These are phyloP conservation scores for Esox niger DNA, from an alignment of 2,113 vertebrate genomes.

Conservation along the genomic window DNA sequence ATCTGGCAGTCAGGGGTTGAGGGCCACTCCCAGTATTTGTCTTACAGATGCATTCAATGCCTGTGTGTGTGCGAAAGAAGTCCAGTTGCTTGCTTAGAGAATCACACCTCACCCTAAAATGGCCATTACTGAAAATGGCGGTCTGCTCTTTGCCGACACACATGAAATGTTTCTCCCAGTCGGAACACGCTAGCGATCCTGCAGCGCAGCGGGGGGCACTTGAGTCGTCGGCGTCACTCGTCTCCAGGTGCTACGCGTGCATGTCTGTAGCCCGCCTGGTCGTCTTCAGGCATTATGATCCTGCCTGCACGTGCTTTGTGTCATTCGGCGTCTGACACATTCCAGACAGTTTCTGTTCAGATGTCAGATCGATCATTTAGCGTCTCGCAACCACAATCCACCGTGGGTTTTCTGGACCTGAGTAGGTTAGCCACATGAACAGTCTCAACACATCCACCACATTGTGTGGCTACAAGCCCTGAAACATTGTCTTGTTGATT, in stretches of 20 bases:
- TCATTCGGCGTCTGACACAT: too few species aligned
- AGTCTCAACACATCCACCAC: not conserved
- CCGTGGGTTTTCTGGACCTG: not conserved
- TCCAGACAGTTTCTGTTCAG: not conserved
- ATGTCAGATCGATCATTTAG: not conserved
- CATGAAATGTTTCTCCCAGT: too few species aligned
- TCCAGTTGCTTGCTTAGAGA: too few species aligned
- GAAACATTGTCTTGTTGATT: not conserved
- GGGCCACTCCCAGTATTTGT: too few species aligned
- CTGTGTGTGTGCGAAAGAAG: not conserved
- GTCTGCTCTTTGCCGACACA: too few species aligned
- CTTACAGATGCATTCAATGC: too few species aligned
- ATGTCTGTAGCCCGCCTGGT: not conserved
- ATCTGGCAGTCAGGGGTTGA: too few species aligned
- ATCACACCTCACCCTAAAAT: too few species aligned
- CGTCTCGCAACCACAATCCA: not conserved
- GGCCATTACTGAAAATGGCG: too few species aligned
- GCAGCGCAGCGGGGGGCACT: too few species aligned
- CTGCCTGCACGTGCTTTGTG: not conserved
- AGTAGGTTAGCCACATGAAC: not conserved
- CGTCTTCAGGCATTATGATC: not conserved
- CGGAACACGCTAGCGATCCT: too few species aligned
- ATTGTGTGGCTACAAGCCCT: constrained; percentile 1
- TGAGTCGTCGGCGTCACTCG: too few species aligned
- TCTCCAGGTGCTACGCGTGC: not conserved